These are phyloP conservation scores for Nerophis lumbriciformis DNA, from an alignment of 2,113 vertebrate species.

Conservation along the genomic window DNA sequence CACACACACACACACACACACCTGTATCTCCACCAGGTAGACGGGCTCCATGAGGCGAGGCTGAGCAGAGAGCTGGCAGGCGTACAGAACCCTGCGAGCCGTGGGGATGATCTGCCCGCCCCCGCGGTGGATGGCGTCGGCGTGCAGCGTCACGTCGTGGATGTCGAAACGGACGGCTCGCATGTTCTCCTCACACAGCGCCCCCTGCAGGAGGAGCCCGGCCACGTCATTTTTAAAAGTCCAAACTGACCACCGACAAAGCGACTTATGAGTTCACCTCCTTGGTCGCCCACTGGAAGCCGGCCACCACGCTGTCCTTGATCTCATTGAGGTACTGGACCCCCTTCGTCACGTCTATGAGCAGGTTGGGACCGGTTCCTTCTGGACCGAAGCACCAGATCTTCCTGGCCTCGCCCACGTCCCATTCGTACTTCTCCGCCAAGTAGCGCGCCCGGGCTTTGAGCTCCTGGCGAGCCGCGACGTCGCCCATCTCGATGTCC, in stretches of 20 bases:
- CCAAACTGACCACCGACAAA: background rate
- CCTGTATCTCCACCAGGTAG: slow-evolving; percentile 95
- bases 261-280: slow-evolving; percentile 67
- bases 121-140: slow-evolving; percentile 88
- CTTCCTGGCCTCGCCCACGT: slow-evolving; percentile 87
- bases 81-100: slow-evolving; percentile 83
- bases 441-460: slow-evolving; percentile 87
- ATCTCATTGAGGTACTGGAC: slow-evolving; percentile 97
- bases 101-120: slow-evolving; percentile 97
- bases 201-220: slow-evolving; percentile 67
- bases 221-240: background rate
- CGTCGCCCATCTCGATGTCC: slow-evolving; percentile 92
- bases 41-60: slow-evolving; percentile 90
- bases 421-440: slow-evolving; percentile 91
- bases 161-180: slow-evolving; percentile 82
- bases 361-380: slow-evolving; percentile 86
- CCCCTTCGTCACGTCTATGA: slow-evolving; percentile 92
- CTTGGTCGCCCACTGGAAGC: slow-evolving; percentile 96
- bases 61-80: slow-evolving; percentile 84
- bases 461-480: slow-evolving; percentile 84
- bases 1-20: background rate
- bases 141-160: slow-evolving; percentile 87
- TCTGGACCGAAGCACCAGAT: slow-evolving; percentile 97
- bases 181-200: slow-evolving; percentile 92
- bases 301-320: slow-evolving; percentile 95